phyloP scores from a whole-genome alignment of 2,113 vertebrate species.

The Heterocephalus glaber region DNA sequence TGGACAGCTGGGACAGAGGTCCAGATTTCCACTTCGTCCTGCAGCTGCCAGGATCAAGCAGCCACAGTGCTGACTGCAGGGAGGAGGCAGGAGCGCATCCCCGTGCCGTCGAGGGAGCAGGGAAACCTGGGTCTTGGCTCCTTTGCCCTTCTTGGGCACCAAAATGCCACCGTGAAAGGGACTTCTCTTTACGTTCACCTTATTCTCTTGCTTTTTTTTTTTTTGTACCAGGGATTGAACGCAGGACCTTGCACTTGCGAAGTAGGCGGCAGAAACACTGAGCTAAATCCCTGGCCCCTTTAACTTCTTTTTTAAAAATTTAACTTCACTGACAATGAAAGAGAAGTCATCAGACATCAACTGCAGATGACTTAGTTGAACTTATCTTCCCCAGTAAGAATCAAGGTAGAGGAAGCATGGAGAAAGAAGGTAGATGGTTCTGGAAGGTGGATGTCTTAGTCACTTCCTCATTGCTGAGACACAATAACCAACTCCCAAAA shows the following conservation, averaged over 20 bases:
- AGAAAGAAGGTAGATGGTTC: not conserved
- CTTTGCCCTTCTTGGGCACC: not conserved
- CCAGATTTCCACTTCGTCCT: not conserved
- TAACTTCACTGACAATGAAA: not conserved
- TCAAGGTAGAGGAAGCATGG: not conserved
- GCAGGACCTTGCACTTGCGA: no score
- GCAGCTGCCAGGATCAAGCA: accelerated
- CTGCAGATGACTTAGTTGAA: not conserved
- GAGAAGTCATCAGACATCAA: not conserved
- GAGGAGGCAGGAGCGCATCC: accelerated
- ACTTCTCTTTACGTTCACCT: not conserved
- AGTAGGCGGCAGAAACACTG: no score
- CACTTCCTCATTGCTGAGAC: not conserved
- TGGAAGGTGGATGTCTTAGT: not conserved
- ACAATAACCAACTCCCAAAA: not conserved
- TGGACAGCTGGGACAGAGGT: not conserved
- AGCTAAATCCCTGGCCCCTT: no score
- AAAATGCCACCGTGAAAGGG: accelerated
- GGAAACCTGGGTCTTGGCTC: accelerated
- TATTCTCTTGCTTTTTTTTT: not conserved
- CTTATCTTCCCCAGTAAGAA: not conserved
- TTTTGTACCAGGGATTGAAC: no score
- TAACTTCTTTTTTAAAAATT: not conserved
- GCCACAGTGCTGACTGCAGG: accelerated
- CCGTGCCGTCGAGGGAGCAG: accelerated